Percentiles rank a stretch among this genome's conserved stretches.
Evolutionary conservation across 35 echinoderm and acorn worm genomes (phyloP).

Genomic region (Holothuria glaberrima): DNA sequence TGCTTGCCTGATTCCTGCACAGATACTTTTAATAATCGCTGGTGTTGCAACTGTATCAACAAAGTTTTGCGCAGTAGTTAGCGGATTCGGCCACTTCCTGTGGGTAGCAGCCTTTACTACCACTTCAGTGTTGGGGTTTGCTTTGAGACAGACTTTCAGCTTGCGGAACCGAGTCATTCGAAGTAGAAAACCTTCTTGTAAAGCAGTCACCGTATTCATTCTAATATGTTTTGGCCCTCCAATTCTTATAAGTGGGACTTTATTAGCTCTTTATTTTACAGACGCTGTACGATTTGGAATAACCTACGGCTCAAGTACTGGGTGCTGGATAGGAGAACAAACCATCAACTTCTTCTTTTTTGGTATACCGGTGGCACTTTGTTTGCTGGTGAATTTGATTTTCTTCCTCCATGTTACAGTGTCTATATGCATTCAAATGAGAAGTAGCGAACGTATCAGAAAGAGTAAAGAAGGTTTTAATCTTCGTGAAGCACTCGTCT

Average conservation of each 20-base stretch:
- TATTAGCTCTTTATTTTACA: background rate
- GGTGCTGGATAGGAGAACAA: constrained; percentile 51
- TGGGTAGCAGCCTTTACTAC: constrained; percentile 15
- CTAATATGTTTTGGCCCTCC: background rate
- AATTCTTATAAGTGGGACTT: too few relatives aligned
- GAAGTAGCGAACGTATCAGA: too few relatives aligned
- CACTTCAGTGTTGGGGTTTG: too few relatives aligned
- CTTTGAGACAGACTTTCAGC: too few relatives aligned
- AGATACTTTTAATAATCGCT: background rate
- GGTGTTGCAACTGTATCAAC: constrained; percentile 39
- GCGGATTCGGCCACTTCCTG: constrained; percentile 27
- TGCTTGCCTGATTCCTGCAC: too few relatives aligned
- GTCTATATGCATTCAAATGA: background rate
- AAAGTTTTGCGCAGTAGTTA: too few relatives aligned
- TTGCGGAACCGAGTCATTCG: too few relatives aligned
- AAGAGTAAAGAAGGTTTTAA: too few relatives aligned
- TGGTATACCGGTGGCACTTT: constrained; percentile 25
- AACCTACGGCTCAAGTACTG: background rate
- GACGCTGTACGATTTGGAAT: constrained; percentile 17
- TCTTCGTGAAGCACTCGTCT: too few relatives aligned
- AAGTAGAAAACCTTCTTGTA: background rate
- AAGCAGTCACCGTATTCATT: background rate
- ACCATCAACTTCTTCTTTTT: too few relatives aligned
- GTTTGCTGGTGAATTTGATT: constrained; percentile 14
- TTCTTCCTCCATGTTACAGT: constrained; percentile 29